Conservation (phyloP, 2,888 invertebrate genomes). For the Latheticus oryzae region DNA sequence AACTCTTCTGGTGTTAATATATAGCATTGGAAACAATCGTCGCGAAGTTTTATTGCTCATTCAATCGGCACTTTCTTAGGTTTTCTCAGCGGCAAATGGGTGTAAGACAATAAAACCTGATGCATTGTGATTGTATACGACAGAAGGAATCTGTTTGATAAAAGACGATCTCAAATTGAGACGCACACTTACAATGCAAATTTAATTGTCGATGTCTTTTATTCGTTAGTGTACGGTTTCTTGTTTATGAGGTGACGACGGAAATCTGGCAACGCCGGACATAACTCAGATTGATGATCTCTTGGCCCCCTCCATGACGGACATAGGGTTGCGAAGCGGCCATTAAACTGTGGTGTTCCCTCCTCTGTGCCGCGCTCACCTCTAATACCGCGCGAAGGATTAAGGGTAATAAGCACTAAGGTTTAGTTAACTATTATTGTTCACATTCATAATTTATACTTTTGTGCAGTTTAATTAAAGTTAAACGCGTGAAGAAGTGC, state of each 20-base stretch:
- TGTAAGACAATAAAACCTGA: constrained; percentile 67
- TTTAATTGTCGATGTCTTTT: constrained; percentile 32
- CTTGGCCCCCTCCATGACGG: constrained; percentile 46
- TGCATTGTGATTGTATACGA: constrained; percentile 66
- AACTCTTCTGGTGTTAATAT: constrained; percentile 62
- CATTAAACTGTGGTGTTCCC: constrained; percentile 42
- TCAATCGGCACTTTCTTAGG: constrained; percentile 67
- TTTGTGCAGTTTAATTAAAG: constrained; percentile 1
- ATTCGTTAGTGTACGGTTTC: constrained; percentile 15
- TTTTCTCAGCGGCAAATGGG: constrained; percentile 64
- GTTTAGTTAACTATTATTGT: too few species aligned
- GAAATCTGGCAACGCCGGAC: constrained; percentile 42
- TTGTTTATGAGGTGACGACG: constrained; percentile 40
- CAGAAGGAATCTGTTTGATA: constrained; percentile 62
- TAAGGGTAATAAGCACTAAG: too few species aligned
- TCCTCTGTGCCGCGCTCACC: constrained; percentile 10
- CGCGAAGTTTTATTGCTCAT: constrained; percentile 65
- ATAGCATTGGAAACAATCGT: constrained; percentile 64
- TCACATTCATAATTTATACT: constrained; percentile 3
- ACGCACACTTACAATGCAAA: constrained; percentile 54
- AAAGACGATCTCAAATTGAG: constrained; percentile 62
- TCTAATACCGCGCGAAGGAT: constrained; percentile 2
- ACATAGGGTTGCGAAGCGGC: constrained; percentile 55
- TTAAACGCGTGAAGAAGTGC: too few species aligned
- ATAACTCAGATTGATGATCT: constrained; percentile 36